Percentiles rank a stretch among this genome's conserved stretches.
Conservation (phyloP, 2,113 vertebrate species). For the Falcunculus frontatus region DNA sequence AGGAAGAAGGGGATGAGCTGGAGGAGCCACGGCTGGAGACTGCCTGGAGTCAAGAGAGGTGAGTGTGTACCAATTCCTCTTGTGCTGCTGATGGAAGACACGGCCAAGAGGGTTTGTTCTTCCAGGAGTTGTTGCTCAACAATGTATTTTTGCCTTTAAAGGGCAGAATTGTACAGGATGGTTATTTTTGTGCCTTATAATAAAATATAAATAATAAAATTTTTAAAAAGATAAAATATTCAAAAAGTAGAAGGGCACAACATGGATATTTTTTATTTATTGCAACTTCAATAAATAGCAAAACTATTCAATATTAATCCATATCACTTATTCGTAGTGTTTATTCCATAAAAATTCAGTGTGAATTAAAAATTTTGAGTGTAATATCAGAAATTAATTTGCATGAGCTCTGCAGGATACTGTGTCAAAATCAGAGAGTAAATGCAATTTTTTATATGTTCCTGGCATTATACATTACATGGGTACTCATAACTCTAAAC, state of each 20-base stretch:
- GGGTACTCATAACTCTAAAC: background rate
- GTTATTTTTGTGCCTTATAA: background rate
- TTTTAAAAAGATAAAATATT: too few species aligned
- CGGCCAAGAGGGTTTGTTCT: background rate
- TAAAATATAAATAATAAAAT: background rate
- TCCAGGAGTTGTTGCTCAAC: background rate
- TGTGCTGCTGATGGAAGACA: background rate
- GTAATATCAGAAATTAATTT: background rate
- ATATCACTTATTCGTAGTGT: background rate
- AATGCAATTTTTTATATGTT: background rate
- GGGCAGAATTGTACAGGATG: background rate
- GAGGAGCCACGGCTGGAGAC: background rate
- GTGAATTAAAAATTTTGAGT: background rate
- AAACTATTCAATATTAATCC: background rate
- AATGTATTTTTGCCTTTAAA: background rate
- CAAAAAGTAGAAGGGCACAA: background rate
- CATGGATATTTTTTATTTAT: background rate
- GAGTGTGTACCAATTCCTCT: accelerated
- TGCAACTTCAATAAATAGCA: background rate
- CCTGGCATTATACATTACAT: background rate
- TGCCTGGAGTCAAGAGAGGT: background rate
- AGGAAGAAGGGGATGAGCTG: background rate
- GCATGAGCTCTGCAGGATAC: background rate
- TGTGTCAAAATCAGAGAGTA: background rate
- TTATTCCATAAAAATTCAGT: background rate